Base-by-base conservation (phyloP, 2,888 invertebrate genomes). In the Deilephila porcellus region DNA sequence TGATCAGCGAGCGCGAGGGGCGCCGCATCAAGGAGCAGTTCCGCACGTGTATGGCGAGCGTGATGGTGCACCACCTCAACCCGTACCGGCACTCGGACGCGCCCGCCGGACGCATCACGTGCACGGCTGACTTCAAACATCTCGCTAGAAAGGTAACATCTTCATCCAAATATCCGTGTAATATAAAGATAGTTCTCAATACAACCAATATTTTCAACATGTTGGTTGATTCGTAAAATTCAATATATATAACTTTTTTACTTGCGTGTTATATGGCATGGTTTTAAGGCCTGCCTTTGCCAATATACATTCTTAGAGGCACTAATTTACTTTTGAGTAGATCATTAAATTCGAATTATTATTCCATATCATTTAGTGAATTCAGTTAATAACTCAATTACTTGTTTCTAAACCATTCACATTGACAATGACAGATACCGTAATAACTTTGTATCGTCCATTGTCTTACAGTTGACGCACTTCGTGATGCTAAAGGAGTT, bases 401-500 rank as follows among this genome's bases (percentile, higher is more conserved):
- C 0, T 37, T 37, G 37, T 7, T 37, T 7, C 37, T 37, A 37
- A 37, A 37, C 0, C 2, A 5, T 37, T 8, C 37, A 37, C 7
- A 6, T 37, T 37, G 1, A 45, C 11, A 45, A 45, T 3, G 29
- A 14, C 17, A 14, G 60, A 19, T 4, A 60, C 29, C 0, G 60
- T 20, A 25, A 4, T 3, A 60, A 32, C 5, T 32, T 62, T 32
- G 32, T 62, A 32, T 62, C 53, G n/a, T 25, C 52, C 32, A 5
- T 5, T 32, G 32, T 32, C 32, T 0, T 17, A 45, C 95, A 99
- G 99, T 92, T 99, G 76, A 99, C 99, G 0, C 98, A 99, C 93
- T 98, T 98, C 90, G 98, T 99, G 75, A 97, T 99, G 97, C 96
- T 98, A 75, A 99, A 99, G 91, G 99, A 99, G 92, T 90, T 99